Evolutionary conservation across 2,797 vertebrate species (phyloP).

Genomic region (Tenualosa thibaudeaui): DNA sequence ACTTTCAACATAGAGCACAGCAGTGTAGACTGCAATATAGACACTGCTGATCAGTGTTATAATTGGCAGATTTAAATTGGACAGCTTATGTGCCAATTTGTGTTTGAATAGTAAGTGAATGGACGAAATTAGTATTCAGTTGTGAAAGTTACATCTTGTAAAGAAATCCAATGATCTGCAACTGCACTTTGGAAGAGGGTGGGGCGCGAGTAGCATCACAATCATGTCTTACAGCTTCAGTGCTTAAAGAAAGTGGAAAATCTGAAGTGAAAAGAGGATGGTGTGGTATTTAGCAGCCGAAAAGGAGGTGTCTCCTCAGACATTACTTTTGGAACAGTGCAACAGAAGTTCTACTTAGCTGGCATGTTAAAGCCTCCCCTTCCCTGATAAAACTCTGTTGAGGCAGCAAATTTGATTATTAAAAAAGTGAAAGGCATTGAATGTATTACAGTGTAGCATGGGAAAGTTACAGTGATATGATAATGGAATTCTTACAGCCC

Average conservation of each 20-base stretch:
- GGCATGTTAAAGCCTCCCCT: not conserved
- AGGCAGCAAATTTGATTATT: conserved; percentile 12
- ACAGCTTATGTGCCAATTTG: not conserved
- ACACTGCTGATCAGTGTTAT: conserved; percentile 50
- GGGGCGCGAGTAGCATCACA: conserved; percentile 2
- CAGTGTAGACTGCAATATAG: conserved; percentile 25
- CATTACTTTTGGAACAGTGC: not conserved
- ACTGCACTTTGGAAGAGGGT: conserved; percentile 63
- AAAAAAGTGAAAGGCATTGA: conserved; percentile 9
- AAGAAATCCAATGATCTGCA: conserved; percentile 64
- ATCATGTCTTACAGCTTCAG: conserved; percentile 47
- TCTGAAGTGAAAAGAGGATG: not conserved
- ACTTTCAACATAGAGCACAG: no score
- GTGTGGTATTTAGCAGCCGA: not conserved
- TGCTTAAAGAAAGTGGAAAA: not conserved
- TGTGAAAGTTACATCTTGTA: conserved; percentile 66
- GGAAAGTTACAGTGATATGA: not conserved
- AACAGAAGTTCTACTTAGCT: not conserved
- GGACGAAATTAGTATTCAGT: conserved; percentile 72
- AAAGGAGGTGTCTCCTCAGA: not conserved
- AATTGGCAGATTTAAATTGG: not conserved
- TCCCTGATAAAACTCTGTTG: not conserved
- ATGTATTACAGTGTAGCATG: conserved; percentile 8
- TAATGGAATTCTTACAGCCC: not conserved
- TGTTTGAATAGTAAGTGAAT: conserved; percentile 70